Evolutionary conservation across 2,113 vertebrate genomes (phyloP), one percentile per base, ranked within the genome.

Genomic region (Setophaga kirtlandii): DNA sequence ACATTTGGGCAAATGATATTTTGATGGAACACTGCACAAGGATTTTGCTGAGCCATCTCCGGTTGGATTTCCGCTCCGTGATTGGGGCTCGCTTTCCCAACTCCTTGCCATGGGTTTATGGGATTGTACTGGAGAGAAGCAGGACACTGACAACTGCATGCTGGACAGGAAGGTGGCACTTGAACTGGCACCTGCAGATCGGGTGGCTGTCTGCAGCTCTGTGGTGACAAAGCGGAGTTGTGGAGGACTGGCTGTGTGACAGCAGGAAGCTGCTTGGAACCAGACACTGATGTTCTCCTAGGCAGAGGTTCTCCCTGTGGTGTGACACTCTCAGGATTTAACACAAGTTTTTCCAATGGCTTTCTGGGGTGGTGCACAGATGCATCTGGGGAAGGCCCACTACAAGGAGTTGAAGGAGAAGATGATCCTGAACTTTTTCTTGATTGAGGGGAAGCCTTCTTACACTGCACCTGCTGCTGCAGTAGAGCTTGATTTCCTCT

Each of bases 121-220:
- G 95, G 83, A 93, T 97, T 97, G 59, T 70, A 96, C 4, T 98
- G 97, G 81, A 98, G 31, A 35, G 95, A 97, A 73, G 96, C 62
- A 74, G 97, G 96, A 71, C 96, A 91, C 27, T 97, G 97, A 96
- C 97, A 99, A 87, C 52, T 93, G 90, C 98, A 99, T 5, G 97
- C 65, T 83, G 97, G 86, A 93, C 87, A 97, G 42, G 91, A 97
- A 89, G 96, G 87, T 14, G 96, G 86, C 31, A 96, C 37, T 12
- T 95, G 97, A 76, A 97, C 60, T 55, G 98, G 98, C 82, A 98
- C 94, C 79, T 98, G 98, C 82, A 98, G 93, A 67, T 97, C 97
- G 85, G 95, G 77, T 19, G 93, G 93, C 46, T 83, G 97, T 80
- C 91, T 63, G 85, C 97, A 94, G 87, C 74, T 94, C 88, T 89